Conservation (phyloP, 2,888 invertebrate species). For the Epsilonema sp. region DNA sequence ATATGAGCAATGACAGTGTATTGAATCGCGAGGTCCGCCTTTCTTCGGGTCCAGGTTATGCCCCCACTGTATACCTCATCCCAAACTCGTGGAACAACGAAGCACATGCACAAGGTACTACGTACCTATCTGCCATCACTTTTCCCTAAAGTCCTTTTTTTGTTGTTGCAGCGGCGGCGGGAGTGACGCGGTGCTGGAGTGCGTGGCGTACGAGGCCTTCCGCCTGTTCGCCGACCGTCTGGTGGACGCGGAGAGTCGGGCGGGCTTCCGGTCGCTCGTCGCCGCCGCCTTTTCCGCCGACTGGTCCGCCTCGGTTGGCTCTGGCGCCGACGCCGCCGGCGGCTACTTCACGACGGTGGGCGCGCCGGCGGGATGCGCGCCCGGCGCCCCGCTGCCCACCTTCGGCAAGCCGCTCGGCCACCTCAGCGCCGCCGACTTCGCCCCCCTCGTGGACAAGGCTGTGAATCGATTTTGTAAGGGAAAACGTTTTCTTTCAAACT, state of each 20-base stretch:
- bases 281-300: slow-evolving; percentile 30
- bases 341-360: slow-evolving; percentile 33
- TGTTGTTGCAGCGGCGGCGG: slow-evolving; percentile 8
- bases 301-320: background rate
- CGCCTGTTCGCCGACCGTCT: slow-evolving; percentile 55
- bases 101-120: no score
- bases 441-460: slow-evolving; percentile 32
- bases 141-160: no score
- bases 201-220: slow-evolving; percentile 51
- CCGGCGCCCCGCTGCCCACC: slow-evolving; percentile 32
- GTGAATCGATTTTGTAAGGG: slow-evolving; percentile 28
- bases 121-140: no score
- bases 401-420: slow-evolving; percentile 32
- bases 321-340: background rate
- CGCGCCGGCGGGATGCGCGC: slow-evolving; percentile 22
- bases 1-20: no score
- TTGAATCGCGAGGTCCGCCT: no score
- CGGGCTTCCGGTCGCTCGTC: slow-evolving; percentile 45
- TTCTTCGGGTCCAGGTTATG: no score
- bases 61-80: no score
- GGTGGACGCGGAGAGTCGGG: slow-evolving; percentile 44
- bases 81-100: no score
- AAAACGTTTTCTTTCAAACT: slow-evolving; percentile 9
- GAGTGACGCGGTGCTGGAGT: slow-evolving; percentile 39
- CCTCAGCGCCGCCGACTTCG: slow-evolving; percentile 37